Evolutionary conservation across 2,888 invertebrate genomes (phyloP).

Genomic region (Pachymerium ferrugineum): DNA sequence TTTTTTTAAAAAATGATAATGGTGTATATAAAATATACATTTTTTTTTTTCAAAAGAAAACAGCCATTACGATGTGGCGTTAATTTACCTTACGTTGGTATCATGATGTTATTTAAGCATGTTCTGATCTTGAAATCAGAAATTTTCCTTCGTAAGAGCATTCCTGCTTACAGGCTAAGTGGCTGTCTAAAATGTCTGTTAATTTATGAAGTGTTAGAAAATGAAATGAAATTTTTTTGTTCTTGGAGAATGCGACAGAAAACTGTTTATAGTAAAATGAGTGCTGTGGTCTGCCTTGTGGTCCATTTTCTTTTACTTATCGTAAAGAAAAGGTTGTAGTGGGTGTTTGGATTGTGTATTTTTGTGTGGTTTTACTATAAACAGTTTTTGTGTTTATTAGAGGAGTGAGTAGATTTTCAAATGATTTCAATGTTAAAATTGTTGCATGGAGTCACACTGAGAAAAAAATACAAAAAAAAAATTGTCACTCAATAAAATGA

Average conservation of each 20-base stretch:
- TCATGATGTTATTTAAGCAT: not conserved
- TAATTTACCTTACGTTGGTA: not conserved
- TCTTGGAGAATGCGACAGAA: not conserved
- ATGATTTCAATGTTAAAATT: not conserved
- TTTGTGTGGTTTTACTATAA: not conserved
- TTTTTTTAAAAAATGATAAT: not conserved
- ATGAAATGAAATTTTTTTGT: not conserved
- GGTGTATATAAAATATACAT: not conserved
- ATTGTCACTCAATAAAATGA: not conserved
- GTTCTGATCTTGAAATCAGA: not conserved
- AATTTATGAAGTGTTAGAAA: not conserved
- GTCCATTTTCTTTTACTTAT: not conserved
- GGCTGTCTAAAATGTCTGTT: not conserved
- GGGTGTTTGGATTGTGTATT: not conserved
- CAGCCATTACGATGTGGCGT: not conserved
- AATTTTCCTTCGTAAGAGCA: slow-evolving; percentile 6
- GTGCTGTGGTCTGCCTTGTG: not conserved
- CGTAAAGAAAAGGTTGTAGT: not conserved
- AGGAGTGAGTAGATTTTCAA: not conserved
- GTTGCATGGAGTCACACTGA: not conserved
- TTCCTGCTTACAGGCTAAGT: not conserved
- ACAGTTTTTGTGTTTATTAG: not conserved
- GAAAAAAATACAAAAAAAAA: not conserved
- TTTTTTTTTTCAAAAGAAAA: not conserved
- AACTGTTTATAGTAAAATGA: not conserved